Evolutionary conservation across 2,888 invertebrate species (phyloP).

Genomic region (Trichogramma evanescens): DNA sequence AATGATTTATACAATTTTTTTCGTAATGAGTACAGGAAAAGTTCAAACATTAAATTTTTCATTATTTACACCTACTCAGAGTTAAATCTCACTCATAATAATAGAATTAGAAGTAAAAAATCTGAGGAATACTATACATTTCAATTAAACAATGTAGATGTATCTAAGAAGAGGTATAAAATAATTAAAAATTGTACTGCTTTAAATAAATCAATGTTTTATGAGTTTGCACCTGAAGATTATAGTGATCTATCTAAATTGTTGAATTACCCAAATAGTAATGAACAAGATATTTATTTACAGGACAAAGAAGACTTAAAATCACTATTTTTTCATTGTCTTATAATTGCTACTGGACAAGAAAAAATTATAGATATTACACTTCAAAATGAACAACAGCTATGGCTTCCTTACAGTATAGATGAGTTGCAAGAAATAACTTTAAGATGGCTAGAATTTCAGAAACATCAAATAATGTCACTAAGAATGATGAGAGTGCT

Average conservation of each 20-base stretch:
- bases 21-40: not conserved
- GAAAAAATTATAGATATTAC: conserved; percentile 21
- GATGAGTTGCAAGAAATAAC: conserved; percentile 32
- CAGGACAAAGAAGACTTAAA: conserved; percentile 2
- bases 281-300: not conserved
- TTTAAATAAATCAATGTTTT: conserved; percentile 5
- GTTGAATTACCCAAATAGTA: conserved; percentile 1
- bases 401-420: conserved; percentile 26
- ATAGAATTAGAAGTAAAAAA: not conserved
- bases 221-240: conserved; percentile 8
- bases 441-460: conserved; percentile 34
- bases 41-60: conserved; percentile 5
- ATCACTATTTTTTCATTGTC: conserved; percentile 7
- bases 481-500: conserved; percentile 26
- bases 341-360: conserved; percentile 9
- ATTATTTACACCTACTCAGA: conserved; percentile 7
- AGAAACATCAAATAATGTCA: conserved; percentile 26
- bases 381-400: conserved; percentile 17
- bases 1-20: conserved; percentile 9
- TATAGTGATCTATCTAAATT: not conserved
- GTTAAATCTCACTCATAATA: conserved; percentile 3
- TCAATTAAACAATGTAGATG: conserved; percentile 4
- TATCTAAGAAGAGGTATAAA: conserved; percentile 12
- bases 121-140: conserved; percentile 1
- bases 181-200: conserved; percentile 4